Conservation (phyloP, 2,113 vertebrate species). For the Ceyx melanurus region DNA sequence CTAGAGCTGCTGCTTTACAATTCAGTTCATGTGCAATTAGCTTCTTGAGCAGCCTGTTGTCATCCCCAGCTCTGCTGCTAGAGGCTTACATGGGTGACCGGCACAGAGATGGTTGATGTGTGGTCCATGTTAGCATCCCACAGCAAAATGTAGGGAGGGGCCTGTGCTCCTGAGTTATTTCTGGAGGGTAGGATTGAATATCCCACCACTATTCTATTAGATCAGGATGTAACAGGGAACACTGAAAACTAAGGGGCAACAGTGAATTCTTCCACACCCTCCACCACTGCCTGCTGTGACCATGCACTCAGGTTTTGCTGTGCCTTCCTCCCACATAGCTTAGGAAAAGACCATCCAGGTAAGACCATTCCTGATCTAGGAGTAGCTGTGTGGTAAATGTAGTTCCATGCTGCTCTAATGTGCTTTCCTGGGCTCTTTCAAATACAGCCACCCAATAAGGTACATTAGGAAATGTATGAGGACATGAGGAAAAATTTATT, state of each 20-base stretch:
- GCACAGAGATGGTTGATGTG: not conserved
- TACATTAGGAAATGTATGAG: too few species aligned
- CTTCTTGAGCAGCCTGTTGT: not conserved
- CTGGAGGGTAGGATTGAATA: not conserved
- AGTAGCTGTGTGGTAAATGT: not conserved
- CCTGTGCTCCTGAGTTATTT: not conserved
- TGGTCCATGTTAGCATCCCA: not conserved
- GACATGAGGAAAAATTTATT: too few species aligned
- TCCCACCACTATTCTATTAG: not conserved
- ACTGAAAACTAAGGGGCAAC: not conserved
- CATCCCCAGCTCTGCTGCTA: not conserved
- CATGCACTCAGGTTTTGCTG: not conserved
- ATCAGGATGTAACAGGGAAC: not conserved
- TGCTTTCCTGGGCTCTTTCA: not conserved
- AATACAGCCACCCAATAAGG: rapidly evolving
- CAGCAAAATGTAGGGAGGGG: not conserved
- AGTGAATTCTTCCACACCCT: not conserved
- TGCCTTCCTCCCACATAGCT: not conserved
- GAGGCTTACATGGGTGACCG: not conserved
- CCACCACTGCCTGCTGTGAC: not conserved
- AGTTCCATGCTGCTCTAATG: not conserved
- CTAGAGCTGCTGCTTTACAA: not conserved
- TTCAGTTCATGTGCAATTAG: conserved; percentile 15
- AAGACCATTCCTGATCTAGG: not conserved
- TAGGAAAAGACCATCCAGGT: too few species aligned